Evolutionary conservation across 2,888 invertebrate genomes (phyloP), one percentile per base, ranked within the genome.

Genomic region (Flexamia atlantica): DNA sequence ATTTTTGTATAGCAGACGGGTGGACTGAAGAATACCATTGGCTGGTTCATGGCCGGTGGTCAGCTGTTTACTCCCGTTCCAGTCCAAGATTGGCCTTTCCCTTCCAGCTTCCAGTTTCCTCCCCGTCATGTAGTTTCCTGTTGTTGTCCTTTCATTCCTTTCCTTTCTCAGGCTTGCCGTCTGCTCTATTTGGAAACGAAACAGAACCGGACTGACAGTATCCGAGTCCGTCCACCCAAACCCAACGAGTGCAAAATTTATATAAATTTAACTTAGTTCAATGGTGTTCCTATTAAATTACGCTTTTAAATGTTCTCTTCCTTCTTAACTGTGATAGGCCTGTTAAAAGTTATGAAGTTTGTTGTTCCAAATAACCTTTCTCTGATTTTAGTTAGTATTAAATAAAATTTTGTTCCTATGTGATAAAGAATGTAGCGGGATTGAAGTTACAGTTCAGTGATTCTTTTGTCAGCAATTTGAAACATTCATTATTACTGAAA

Each of bases 401-500:
- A n/a, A n/a, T n/a, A n/a, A n/a, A n/a, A n/a, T n/a, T n/a, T n/a
- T n/a, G n/a, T n/a, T n/a, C n/a, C n/a, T n/a, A n/a, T 23, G 57
- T 57, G 25, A 28, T 23, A 4, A 20, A 72, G 25, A 72, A 72
- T 72, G 72, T 72, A 72, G 72, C 72, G 72, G 68, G 72, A 72
- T 25, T n/a, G n/a, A 72, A 72, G 42, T 72, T 42, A 72, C 40
- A 20, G 72, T 72, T 72, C 40, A 40, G 40, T 40, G 72, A 40
- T 1, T 40, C 72, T 40, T 72, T 72, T 72, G 72, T 72, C n/a
- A n/a, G n/a, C n/a, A n/a, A n/a, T n/a, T 72, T 72, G 72, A 23
- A 23, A 23, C 23, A 40, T 42, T 40, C 36, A 17, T 36, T 10
- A 64, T 64, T 64, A 23, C 30, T 14, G n/a, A 57, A 17, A 30